phyloP scores from a whole-genome alignment of 2,113 vertebrate species.

The Piprites chloris region DNA sequence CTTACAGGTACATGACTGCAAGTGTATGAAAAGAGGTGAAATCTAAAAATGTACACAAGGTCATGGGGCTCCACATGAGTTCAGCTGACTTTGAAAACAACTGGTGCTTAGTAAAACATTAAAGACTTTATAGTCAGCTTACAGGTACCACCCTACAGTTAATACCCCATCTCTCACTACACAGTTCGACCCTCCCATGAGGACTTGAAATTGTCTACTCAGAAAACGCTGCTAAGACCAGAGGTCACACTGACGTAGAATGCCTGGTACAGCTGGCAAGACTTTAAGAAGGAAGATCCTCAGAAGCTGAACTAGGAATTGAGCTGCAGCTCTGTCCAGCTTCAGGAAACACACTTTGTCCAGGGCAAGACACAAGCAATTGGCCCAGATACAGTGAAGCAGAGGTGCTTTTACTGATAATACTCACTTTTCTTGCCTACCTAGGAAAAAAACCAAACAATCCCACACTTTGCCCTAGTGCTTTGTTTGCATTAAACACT shows the following conservation, averaged over 20 bases:
- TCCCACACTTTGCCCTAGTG: neutral
- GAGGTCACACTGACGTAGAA: neutral
- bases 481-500: conserved; percentile 36
- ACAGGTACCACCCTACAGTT: neutral
- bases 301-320: neutral
- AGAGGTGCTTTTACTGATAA: neutral
- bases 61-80: neutral
- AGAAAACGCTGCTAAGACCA: neutral
- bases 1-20: neutral
- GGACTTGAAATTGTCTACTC: neutral
- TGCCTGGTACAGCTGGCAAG: neutral
- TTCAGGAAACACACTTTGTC: neutral
- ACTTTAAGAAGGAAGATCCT: neutral
- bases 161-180: neutral
- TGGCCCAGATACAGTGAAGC: neutral
- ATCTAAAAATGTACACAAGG: neutral
- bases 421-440: conserved; percentile 6
- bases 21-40: neutral
- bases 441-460: neutral
- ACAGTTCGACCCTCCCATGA: neutral
- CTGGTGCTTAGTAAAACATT: conserved; percentile 2
- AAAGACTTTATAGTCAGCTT: neutral
- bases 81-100: neutral
- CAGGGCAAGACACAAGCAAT: neutral
- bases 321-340: neutral